Percentiles rank a stretch among this genome's conserved stretches.
Conservation (phyloP, 2,113 vertebrate genomes). For the Elaphurus davidianus region DNA sequence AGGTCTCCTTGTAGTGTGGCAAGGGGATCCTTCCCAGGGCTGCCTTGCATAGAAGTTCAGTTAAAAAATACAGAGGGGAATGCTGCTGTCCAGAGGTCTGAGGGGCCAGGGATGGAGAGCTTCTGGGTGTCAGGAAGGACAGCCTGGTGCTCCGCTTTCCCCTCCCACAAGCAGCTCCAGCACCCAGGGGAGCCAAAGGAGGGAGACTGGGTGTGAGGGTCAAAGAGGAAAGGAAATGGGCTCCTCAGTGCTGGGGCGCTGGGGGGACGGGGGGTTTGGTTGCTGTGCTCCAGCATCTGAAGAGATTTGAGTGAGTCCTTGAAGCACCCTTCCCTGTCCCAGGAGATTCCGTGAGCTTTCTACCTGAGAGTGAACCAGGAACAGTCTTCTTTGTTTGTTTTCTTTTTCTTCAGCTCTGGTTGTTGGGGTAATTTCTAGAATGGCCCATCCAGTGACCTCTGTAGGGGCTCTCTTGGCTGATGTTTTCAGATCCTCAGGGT, state of each 20-base stretch:
- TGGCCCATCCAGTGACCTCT: neutral
- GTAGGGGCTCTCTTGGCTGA: neutral
- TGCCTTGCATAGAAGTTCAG: neutral
- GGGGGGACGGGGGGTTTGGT: neutral
- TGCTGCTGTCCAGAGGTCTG: neutral
- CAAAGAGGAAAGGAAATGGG: neutral
- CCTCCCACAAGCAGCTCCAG: neutral
- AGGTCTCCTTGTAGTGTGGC: neutral
- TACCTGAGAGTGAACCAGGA: neutral
- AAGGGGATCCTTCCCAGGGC: neutral
- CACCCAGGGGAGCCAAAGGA: neutral
- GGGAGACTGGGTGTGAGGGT: neutral
- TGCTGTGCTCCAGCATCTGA: neutral
- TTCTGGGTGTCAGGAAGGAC: neutral
- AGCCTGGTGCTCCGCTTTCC: neutral
- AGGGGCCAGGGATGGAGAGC: neutral
- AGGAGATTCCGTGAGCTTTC: neutral
- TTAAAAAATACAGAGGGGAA: neutral
- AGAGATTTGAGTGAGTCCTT: neutral
- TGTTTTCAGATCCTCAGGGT: neutral
- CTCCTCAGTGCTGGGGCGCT: neutral
- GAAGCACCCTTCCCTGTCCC: neutral
- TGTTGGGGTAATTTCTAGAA: slow-evolving; percentile 17
- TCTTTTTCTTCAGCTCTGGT: neutral
- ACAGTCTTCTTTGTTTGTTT: neutral